These are phyloP conservation scores for Papilio polyxenes DNA, from an alignment of 1,140 invertebrate genomes.

Conservation along the genomic window DNA sequence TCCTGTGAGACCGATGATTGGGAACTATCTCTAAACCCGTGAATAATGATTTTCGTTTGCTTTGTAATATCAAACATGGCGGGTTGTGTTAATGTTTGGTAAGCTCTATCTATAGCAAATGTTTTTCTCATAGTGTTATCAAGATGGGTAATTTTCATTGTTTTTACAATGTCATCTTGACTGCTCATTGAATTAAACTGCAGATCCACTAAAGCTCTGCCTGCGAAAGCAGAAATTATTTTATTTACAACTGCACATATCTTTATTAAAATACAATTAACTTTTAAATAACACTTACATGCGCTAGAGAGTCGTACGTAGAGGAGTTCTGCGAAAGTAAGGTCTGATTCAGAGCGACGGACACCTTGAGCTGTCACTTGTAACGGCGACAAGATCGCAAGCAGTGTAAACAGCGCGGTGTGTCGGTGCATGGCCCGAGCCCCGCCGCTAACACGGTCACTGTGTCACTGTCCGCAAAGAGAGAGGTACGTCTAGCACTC, in stretches of 20 bases:
- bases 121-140: conserved; percentile 51
- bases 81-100: conserved; percentile 58
- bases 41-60: conserved; percentile 74
- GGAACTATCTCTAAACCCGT: conserved; percentile 72
- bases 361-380: conserved; percentile 42
- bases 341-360: conserved; percentile 49
- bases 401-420: conserved; percentile 51
- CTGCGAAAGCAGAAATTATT: conserved; percentile 54
- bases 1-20: conserved; percentile 66
- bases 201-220: conserved; percentile 72
- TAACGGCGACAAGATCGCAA: conserved; percentile 47
- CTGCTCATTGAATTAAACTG: conserved; percentile 58
- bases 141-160: conserved; percentile 70
- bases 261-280: background rate
- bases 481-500: conserved; percentile 65
- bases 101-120: conserved; percentile 67
- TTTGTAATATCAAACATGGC: conserved; percentile 70
- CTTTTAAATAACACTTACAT: conserved; percentile 63
- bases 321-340: conserved; percentile 71
- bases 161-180: conserved; percentile 66
- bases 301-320: conserved; percentile 71
- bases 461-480: conserved; percentile 73
- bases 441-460: conserved; percentile 70
- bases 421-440: conserved; percentile 66
- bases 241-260: background rate